Conservation (phyloP, 2,797 vertebrate genomes). For the Phataginus tetradactyla region DNA sequence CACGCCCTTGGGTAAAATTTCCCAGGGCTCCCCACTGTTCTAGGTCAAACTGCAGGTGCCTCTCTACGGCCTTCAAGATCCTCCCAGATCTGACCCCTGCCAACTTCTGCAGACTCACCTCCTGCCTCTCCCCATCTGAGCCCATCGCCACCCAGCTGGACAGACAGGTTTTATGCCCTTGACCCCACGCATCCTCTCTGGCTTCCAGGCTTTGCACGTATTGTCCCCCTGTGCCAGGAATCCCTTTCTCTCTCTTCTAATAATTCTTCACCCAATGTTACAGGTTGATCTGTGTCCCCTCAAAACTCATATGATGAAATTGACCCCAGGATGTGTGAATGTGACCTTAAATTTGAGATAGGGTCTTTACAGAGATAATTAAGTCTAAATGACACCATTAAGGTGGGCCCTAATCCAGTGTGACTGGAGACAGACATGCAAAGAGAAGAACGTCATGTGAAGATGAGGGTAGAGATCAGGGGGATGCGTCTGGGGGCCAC, state of each 20-base stretch:
- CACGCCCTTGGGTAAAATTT: background rate
- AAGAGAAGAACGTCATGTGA: background rate
- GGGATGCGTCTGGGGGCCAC: background rate
- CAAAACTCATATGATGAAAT: background rate
- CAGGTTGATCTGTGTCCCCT: background rate
- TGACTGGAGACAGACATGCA: background rate
- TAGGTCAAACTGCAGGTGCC: background rate
- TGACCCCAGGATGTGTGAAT: background rate
- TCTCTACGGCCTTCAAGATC: background rate
- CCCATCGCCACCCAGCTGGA: background rate
- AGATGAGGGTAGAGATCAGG: background rate
- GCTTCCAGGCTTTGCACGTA: background rate
- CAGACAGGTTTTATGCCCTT: background rate
- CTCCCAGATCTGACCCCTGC: background rate
- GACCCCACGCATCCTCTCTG: background rate
- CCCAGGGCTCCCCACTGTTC: background rate
- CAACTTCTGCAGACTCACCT: background rate
- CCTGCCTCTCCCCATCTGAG: rapidly evolving
- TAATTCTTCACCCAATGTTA: background rate
- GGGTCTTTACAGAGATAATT: background rate
- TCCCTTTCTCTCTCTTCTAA: background rate
- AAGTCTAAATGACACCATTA: background rate
- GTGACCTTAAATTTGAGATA: background rate
- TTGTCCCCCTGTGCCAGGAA: background rate
- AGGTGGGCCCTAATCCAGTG: background rate